phyloP scores from a whole-genome alignment of 2,113 vertebrate species.

The Dicerorhinus sumatrensis region DNA sequence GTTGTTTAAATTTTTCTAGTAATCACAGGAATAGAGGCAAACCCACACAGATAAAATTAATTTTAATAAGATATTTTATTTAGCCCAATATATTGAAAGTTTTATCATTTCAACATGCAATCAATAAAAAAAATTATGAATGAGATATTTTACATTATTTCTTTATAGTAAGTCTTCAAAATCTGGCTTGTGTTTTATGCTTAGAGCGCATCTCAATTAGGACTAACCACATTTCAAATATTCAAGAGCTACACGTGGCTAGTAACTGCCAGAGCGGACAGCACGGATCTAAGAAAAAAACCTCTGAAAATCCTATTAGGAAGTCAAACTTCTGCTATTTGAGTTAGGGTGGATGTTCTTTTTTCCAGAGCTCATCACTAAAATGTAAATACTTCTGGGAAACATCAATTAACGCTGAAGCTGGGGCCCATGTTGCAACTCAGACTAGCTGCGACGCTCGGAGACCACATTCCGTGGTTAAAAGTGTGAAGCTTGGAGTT shows the following conservation, averaged over 20 bases:
- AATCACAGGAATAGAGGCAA: not conserved
- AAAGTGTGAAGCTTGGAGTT: not conserved
- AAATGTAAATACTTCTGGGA: conserved; percentile 48
- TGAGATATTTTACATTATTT: conserved; percentile 26
- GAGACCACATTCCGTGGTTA: not conserved
- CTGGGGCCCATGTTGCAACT: not conserved
- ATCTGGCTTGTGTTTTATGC: not conserved
- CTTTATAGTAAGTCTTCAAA: not conserved
- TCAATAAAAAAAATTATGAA: not conserved
- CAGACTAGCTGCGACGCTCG: not conserved
- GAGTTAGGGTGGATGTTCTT: conserved; percentile 11
- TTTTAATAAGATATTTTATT: not conserved
- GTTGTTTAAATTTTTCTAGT: not conserved
- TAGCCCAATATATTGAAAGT: not conserved
- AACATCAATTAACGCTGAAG: not conserved
- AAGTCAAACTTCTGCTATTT: conserved; percentile 47
- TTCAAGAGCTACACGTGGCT: not conserved
- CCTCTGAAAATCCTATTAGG: not conserved
- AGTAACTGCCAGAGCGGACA: not conserved
- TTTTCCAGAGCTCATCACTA: conserved; percentile 42
- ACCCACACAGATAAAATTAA: conserved; percentile 21
- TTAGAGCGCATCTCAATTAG: not conserved
- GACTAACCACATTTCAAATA: not conserved
- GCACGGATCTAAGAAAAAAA: not conserved
- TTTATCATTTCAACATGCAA: not conserved